Evolutionary conservation across 2,797 vertebrate genomes (phyloP), one percentile per base, ranked within the genome.

Genomic region (Lindbergichthys nudifrons): DNA sequence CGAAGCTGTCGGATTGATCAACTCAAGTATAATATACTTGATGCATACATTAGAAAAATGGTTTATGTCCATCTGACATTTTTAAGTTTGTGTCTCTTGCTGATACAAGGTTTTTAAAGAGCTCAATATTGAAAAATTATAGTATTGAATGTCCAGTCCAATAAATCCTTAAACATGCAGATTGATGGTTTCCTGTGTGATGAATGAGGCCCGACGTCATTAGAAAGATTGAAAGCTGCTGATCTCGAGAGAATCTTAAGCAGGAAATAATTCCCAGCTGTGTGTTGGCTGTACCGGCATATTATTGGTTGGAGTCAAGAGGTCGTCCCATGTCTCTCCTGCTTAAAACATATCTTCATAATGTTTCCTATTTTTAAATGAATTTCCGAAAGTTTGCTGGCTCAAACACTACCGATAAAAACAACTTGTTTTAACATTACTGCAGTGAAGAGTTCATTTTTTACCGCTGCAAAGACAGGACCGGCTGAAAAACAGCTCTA

Each of bases 221-320:
- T 48, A 64, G 51, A 78, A 42, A 80, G 86, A 92, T 56, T 80
- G 88, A 89, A 85, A 89, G 88, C 92, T 88, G 88, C 85, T 92
- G 89, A 90, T 85, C 83, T 84, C 60, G 15, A 87, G 88, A 79
- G 85, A 86, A 87, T 81, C 75, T 80, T 43, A 58, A 74, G 66
- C 66, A 86, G 74, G 74, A 88, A 86, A 85, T 78, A 16, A 84
- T 90, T 83, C 58, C 62, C 62, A 67, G 73, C 79, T 57, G 62
- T 75, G 46, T 75, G 46, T 65, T 88, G 66, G 52, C 73, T 80
- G 71, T 23, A 65, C 62, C n/a, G 6, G 10, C n/a, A n/a, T 47
- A 42, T 70, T 65, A 79, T 43, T 75, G 77, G 61, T 70, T 64
- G 21, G 46, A 70, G 65, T 79, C 66, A 71, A 41, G 61, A 77